Evolutionary conservation across 1,140 invertebrate genomes (phyloP).

Genomic region (Micrasema longulum): DNA sequence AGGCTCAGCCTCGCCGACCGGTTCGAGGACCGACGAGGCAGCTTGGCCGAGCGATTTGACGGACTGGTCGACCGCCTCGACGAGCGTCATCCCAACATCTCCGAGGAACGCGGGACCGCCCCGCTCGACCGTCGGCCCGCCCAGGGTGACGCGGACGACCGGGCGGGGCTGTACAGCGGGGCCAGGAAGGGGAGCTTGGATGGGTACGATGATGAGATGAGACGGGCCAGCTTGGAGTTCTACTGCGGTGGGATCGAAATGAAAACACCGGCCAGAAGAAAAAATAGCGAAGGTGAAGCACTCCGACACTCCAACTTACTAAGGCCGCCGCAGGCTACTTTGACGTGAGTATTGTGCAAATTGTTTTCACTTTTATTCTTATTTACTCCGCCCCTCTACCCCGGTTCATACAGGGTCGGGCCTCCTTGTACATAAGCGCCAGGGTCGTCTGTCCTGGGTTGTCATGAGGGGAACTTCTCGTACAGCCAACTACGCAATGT

Average conservation of each 20-base stretch:
- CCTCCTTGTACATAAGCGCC: no score
- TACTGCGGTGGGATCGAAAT: slow-evolving; percentile 33
- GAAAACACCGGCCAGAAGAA: slow-evolving; percentile 14
- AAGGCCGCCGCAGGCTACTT: slow-evolving; percentile 39
- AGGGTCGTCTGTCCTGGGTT: no score
- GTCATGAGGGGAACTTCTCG: no score
- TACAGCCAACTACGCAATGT: no score
- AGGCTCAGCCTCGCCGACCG: slow-evolving; percentile 23
- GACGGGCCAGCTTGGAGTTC: slow-evolving; percentile 39
- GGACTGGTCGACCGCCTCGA: slow-evolving; percentile 9
- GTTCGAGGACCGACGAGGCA: slow-evolving; percentile 49
- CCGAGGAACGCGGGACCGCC: background rate
- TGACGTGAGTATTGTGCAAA: slow-evolving; percentile 53
- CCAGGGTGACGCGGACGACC: slow-evolving; percentile 4
- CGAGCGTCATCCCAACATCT: slow-evolving; percentile 3
- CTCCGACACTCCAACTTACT: slow-evolving; percentile 12
- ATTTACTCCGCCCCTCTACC: no score
- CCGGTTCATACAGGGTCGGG: no score
- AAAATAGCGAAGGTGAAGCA: background rate
- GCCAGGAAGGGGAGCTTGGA: slow-evolving; percentile 38
- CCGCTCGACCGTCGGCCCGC: background rate
- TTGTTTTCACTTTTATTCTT: no score
- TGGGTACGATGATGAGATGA: slow-evolving; percentile 13
- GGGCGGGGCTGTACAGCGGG: slow-evolving; percentile 1
- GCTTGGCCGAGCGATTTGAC: slow-evolving; percentile 11